Evolutionary conservation across 1,140 invertebrate genomes (phyloP).

Genomic region (Bombus sylvicola): DNA sequence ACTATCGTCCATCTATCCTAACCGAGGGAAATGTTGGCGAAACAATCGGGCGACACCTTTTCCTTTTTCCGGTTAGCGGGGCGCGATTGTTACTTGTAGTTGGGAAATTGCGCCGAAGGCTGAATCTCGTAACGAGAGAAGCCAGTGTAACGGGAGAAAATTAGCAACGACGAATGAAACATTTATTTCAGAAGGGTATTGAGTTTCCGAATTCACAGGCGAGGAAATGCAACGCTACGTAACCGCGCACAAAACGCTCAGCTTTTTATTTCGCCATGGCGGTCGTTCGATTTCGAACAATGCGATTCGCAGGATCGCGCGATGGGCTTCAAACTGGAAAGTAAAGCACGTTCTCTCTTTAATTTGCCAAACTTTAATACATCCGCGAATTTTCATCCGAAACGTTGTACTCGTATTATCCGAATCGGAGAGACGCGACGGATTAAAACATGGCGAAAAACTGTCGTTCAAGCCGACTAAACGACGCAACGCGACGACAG

Average conservation of each 20-base stretch:
- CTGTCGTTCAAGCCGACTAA: background rate
- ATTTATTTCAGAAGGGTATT: background rate
- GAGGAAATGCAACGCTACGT: background rate
- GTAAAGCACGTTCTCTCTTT: too few species aligned
- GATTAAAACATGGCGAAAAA: background rate
- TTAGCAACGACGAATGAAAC: conserved; percentile 8
- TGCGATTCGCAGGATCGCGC: background rate
- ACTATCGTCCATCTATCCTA: background rate
- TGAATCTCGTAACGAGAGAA: background rate
- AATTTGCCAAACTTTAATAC: too few species aligned
- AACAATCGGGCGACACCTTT: background rate
- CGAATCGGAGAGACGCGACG: background rate
- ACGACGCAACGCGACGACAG: background rate
- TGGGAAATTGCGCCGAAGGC: background rate
- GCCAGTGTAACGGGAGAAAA: background rate
- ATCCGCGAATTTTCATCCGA: background rate
- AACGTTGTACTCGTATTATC: background rate
- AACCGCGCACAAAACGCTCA: too few species aligned
- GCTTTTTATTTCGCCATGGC: background rate
- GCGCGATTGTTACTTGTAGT: background rate
- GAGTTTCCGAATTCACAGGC: background rate
- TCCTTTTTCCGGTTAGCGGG: background rate
- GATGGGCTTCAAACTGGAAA: background rate
- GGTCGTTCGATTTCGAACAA: background rate
- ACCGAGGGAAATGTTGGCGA: background rate